Evolutionary conservation across 2,797 vertebrate genomes (phyloP), one percentile per base, ranked within the genome.

Genomic region (Cercopithecus diana): DNA sequence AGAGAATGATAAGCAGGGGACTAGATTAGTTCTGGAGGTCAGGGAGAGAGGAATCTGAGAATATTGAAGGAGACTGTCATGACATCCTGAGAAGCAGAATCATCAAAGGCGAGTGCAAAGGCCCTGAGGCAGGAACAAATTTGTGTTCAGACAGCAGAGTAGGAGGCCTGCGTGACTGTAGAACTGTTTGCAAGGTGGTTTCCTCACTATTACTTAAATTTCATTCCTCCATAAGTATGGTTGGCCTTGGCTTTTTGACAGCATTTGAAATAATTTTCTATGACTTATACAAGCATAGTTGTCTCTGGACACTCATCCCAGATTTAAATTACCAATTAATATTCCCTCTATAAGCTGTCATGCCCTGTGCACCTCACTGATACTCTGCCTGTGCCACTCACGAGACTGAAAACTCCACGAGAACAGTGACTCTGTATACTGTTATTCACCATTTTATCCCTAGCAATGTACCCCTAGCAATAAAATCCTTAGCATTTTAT

Each of bases 391-490:
- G 2, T 36, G 30, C 9, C 33, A 43, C 4, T 7, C 11, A 55
- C 20, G 4, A 36, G n/a, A 17, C 83, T 57, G 33, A 67, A 28
- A 88, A 84, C 13, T 13, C 10, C 5, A 1, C 12, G 15, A 50
- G 14, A 6, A 1, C 10, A 3, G 14, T 58, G 14, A 15, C 2
- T 4, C 11, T 19, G 3, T 1, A 5, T 5, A 8, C 7, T 72
- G 2, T 36, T 48, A 33, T 19, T 95, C 39, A 48, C 5, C 6
- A 2, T n/a, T 22, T 76, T 58, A 22, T 61, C 20, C 7, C 52
- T 22, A 55, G 52, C 52, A 55, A 55, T 8, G 20, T 55, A 55
- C 20, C 52, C 52, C 20, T 20, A 55, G 20, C 7, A 1, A 55
- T 55, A 3, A 55, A 55, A 55, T 22, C 52, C 52, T 55, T 55